Evolutionary conservation across 2,797 vertebrate genomes (phyloP).

Genomic region (Lemur catta): DNA sequence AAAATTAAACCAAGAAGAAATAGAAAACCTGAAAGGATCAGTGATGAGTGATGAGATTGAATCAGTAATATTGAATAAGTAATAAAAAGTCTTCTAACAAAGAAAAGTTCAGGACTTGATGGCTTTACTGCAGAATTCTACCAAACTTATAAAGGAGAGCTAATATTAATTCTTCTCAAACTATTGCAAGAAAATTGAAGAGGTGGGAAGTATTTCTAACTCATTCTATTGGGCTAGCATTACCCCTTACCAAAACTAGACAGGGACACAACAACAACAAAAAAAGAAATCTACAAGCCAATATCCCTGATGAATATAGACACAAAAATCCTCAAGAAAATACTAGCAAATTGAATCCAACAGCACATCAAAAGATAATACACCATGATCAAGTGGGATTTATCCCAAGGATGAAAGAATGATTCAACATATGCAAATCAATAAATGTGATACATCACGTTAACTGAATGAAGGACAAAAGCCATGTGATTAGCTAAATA

Average conservation of each 20-base stretch:
- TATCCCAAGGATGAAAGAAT: neutral
- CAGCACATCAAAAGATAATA: neutral
- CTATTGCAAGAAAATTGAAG: neutral
- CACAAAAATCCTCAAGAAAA: neutral
- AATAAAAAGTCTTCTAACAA: neutral
- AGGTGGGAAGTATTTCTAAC: neutral
- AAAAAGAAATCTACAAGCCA: neutral
- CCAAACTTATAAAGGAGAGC: neutral
- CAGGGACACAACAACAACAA: neutral
- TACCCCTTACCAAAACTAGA: neutral
- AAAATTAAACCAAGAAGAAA: neutral
- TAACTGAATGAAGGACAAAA: neutral
- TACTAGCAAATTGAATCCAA: neutral
- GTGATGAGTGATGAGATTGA: neutral
- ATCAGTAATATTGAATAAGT: neutral
- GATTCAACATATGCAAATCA: neutral
- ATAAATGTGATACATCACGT: neutral
- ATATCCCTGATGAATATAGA: neutral
- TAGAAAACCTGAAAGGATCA: neutral
- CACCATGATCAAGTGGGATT: neutral
- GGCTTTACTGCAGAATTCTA: neutral
- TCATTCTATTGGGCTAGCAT: neutral
- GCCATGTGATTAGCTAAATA: neutral
- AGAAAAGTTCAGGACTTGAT: neutral
- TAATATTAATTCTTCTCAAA: neutral